Evolutionary conservation across 2,888 invertebrate genomes (phyloP), one percentile per base, ranked within the genome.

Genomic region (Pachymerium ferrugineum): DNA sequence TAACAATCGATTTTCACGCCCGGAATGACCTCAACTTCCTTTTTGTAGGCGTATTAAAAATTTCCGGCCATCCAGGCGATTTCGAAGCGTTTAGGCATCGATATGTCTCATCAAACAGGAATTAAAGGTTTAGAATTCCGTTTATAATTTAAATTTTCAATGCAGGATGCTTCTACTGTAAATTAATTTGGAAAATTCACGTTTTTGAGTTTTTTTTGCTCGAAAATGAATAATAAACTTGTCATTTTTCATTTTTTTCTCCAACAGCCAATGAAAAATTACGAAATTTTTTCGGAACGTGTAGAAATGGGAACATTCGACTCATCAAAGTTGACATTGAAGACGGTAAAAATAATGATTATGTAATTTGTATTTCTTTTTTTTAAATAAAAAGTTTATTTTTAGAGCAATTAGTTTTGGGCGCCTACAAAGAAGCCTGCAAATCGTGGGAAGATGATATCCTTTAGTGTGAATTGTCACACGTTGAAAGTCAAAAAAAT

Each of bases 291-390:
- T 91, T 94, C 80, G 89, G 90, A 25, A 92, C 91, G 84, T 91
- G 91, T 79, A 87, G 91, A 80, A 89, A 90, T 80, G 93, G 92
- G 29, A 91, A 90, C 83, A 86, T 91, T 74, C 86, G 95, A 76
- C 86, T 90, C 19, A 84, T 94, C 76, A 94, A 94, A 87, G 87
- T 94, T 76, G 89, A 89, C 54, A 95, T 95, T 80, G 90, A 90
- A 83, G 90, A 93, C 85, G 94, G 94, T 93, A 85, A 68, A n/a
- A 31, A 68, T 19, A 16, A 16, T 62, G 25, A 74, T 74, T 35
- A 73, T 70, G 74, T 14, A 30, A 67, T 74, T 70, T 73, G n/a
- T n/a, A n/a, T 77, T 77, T 77, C 74, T 47, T 76, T 76, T 83
- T 6, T 72, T 74, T 35, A 42, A 25, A 62, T 77, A n/a, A n/a